A percentile compares a stretch with the other conserved stretches of the same genome.
Evolutionary conservation across 2,888 invertebrate genomes (phyloP).

Genomic region (Cataglyphis rosenhaueri): DNA sequence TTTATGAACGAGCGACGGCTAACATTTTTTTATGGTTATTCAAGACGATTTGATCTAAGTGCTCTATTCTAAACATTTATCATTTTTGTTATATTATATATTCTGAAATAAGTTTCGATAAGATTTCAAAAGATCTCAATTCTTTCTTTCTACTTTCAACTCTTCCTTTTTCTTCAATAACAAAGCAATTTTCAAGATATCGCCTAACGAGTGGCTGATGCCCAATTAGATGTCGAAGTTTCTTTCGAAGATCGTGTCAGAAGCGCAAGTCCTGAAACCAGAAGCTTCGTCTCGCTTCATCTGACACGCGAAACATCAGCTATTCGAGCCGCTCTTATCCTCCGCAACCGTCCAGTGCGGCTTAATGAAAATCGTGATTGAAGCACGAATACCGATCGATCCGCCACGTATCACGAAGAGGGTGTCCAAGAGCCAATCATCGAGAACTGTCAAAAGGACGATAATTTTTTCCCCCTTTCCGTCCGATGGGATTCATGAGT

Average conservation of each 20-base stretch:
- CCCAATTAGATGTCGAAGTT: conserved; percentile 54
- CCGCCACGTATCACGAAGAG: conserved; percentile 74
- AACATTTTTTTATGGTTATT: too few relatives aligned
- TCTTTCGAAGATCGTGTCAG: conserved; percentile 25
- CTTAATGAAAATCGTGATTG: conserved; percentile 83
- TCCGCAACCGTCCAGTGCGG: conserved; percentile 63
- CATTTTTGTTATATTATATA: background rate
- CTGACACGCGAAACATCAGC: conserved; percentile 58
- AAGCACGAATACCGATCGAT: conserved; percentile 77
- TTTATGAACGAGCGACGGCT: too few relatives aligned
- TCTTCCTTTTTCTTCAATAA: conserved; percentile 1
- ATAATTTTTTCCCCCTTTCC: conserved; percentile 68
- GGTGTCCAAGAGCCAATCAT: conserved; percentile 79
- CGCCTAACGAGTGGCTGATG: conserved; percentile 51
- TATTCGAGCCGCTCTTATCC: conserved; percentile 61
- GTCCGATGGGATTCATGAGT: conserved; percentile 70
- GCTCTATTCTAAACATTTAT: too few relatives aligned
- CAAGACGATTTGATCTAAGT: too few relatives aligned
- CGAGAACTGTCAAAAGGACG: conserved; percentile 62
- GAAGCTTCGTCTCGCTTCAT: conserved; percentile 25
- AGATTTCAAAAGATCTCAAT: background rate
- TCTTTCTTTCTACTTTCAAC: too few relatives aligned
- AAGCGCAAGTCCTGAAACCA: conserved; percentile 32
- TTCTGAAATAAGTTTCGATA: background rate
- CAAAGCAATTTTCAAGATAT: conserved; percentile 53